Conservation (phyloP, 2,113 vertebrate genomes). For the Poeciliopsis occidentalis region DNA sequence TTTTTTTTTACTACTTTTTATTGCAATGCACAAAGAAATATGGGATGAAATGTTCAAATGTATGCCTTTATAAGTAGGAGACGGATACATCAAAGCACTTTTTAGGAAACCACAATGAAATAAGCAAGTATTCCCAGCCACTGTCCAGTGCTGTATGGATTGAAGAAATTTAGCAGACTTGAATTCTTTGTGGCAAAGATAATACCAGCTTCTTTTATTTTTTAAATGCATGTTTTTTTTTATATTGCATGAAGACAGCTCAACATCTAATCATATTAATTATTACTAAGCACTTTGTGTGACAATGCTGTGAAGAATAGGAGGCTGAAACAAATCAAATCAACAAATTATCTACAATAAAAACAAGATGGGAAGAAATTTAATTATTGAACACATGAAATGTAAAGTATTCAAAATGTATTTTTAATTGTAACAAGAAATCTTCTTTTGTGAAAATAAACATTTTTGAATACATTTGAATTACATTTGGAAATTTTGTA, state of each 20-base stretch:
- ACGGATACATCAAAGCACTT: constrained; percentile 3
- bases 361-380: neutral
- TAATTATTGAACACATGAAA: neutral
- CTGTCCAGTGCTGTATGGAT: neutral
- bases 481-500: neutral
- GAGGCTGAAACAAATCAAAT: neutral
- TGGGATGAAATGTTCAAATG: neutral
- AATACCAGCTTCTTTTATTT: neutral
- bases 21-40: neutral
- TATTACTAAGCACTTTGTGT: neutral
- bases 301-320: neutral
- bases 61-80: neutral
- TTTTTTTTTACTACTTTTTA: neutral
- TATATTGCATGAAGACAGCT: constrained; percentile 10
- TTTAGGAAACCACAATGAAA: neutral
- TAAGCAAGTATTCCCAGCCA: neutral
- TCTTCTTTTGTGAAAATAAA: neutral
- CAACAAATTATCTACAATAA: neutral
- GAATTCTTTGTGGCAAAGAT: neutral
- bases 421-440: neutral
- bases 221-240: neutral
- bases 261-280: neutral
- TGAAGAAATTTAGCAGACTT: constrained; percentile 2
- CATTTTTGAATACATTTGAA: neutral
- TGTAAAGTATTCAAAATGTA: constrained; percentile 5